phyloP scores from a whole-genome alignment of 2,888 invertebrate genomes.

The Ornithoptera priamus region DNA sequence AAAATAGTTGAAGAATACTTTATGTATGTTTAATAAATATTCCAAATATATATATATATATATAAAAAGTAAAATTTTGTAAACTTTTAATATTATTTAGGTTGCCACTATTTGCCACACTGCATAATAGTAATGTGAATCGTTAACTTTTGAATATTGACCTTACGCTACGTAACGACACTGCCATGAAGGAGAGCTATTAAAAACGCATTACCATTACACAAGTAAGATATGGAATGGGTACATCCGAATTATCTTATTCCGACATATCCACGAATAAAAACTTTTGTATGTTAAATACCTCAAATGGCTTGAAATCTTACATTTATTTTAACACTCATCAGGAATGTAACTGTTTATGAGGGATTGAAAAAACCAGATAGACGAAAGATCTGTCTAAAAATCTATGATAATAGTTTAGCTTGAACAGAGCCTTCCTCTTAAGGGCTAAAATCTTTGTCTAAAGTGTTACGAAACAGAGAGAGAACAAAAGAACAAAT shows the following conservation, averaged over 20 bases:
- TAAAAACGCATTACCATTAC: constrained; percentile 21
- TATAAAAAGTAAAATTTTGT: not conserved
- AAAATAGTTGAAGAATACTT: not conserved
- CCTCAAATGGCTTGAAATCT: too few species aligned
- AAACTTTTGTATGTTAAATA: not conserved
- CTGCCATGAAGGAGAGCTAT: constrained; percentile 4
- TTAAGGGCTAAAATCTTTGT: not conserved
- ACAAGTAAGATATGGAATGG: constrained; percentile 2
- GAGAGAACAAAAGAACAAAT: too few species aligned
- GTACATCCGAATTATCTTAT: not conserved
- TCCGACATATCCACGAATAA: not conserved
- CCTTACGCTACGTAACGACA: constrained; percentile 5
- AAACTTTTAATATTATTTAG: not conserved
- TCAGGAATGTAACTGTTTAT: too few species aligned
- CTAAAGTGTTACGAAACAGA: too few species aligned
- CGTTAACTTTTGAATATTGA: not conserved
- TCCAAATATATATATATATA: not conserved
- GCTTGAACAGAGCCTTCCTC: not conserved
- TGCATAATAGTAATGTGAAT: not conserved
- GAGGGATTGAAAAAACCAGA: not conserved
- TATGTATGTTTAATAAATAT: too few species aligned
- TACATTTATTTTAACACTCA: too few species aligned
- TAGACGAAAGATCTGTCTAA: not conserved
- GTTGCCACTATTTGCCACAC: not conserved
- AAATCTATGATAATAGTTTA: not conserved